Base-by-base conservation (phyloP, 2,888 invertebrate species). In the Tribolium freemani region DNA sequence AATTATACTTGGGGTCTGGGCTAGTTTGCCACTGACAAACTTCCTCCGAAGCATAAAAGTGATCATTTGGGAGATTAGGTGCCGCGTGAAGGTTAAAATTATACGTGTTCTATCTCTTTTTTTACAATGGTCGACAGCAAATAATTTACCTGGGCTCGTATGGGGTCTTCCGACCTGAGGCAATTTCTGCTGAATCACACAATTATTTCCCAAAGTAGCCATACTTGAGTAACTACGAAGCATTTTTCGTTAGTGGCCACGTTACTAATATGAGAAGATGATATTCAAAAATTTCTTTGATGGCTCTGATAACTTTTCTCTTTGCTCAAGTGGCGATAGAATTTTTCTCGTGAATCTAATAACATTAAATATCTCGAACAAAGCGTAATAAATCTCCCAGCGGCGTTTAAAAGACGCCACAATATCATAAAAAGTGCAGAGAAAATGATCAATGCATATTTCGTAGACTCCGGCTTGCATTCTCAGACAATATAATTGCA, bases 401-500 rank as follows among this genome's bases (percentile, higher is more conserved):
- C 9, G n/a, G 45, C 48, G 21, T n/a, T 50, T 50, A 50, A 61
- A 30, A 58, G 30, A 21, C 53, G 60, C 10, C 48, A 48, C 60
- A 26, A 56, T 26, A 20, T 45, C 21, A 16, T 16, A 58, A 58
- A 58, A 58, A 58, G 13, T 13, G 46, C 30, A 16, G 30, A 10
- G 63, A 53, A 64, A 64, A 38, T 53, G 64, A 64, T 64, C 64
- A 64, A 63, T 63, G 63, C 71, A 73, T 73, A 69, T 72, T 66
- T 72, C 38, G 45, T 30, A 61, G 71, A 72, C 71, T 70, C 64
- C 48, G 31, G 21, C 58, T 64, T 48, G 73, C 76, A 76, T 76
- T 76, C 74, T 73, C 76, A 76, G 76, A 76, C 74, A 58, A 71
- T 66, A 69, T 76, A 74, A 76, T 75, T 74, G 72, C 73, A 68